phyloP scores from a whole-genome alignment of 2,888 invertebrate genomes.

The Diachrysia chrysitis region DNA sequence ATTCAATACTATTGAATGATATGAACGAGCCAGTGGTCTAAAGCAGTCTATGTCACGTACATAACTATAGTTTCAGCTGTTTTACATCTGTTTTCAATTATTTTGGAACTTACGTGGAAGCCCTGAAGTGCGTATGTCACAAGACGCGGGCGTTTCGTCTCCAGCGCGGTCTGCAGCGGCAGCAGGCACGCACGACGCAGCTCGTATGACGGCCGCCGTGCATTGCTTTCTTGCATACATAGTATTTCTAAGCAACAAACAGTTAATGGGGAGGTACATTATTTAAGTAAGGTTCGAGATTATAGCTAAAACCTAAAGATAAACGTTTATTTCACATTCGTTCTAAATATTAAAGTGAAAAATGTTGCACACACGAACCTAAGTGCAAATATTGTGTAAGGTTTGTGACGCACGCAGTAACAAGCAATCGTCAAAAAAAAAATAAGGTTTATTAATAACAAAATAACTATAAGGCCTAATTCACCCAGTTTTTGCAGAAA shows the following conservation, averaged over 20 bases:
- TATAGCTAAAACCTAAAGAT: not conserved
- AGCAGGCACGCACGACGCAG: slow-evolving; percentile 95
- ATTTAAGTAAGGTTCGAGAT: not conserved
- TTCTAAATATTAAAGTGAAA: no score
- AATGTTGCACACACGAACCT: no score
- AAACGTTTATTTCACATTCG: not conserved
- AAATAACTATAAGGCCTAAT: no score
- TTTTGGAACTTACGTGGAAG: slow-evolving; percentile 93
- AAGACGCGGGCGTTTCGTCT: slow-evolving; percentile 95
- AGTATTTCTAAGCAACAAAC: slow-evolving; percentile 91
- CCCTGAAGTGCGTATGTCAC: slow-evolving; percentile 95
- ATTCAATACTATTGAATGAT: no score
- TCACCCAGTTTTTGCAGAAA: not conserved
- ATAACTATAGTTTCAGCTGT: no score
- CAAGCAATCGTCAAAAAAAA: no score
- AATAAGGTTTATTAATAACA: no score
- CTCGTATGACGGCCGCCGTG: slow-evolving; percentile 95
- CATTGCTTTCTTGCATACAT: slow-evolving; percentile 93
- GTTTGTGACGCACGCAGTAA: no score
- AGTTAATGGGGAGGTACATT: no score
- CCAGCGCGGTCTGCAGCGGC: slow-evolving; percentile 95
- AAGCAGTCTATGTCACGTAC: no score
- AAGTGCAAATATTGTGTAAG: no score
- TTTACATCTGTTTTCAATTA: not conserved
- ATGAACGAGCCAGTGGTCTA: no score